phyloP scores from a whole-genome alignment of 2,113 vertebrate species.

The Psittacula cyanocephala region DNA sequence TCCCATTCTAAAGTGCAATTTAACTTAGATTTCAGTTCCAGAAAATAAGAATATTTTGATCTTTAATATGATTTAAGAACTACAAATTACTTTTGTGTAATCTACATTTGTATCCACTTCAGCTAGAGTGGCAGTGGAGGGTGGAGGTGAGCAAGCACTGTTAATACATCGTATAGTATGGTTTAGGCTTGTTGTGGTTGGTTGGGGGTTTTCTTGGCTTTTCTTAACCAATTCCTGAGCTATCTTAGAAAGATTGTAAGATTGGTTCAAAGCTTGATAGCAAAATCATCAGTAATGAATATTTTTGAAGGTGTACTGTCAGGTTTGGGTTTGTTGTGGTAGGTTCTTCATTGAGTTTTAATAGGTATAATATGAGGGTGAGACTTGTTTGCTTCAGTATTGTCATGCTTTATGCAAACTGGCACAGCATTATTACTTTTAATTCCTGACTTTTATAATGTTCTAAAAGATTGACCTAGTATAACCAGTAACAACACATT shows the following conservation, averaged over 20 bases:
- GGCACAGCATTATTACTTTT: neutral
- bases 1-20: neutral
- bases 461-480: constrained; percentile 11
- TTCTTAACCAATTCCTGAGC: neutral
- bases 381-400: neutral
- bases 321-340: neutral
- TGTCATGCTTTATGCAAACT: neutral
- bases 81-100: neutral
- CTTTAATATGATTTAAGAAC: neutral
- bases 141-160: neutral
- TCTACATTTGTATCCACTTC: neutral
- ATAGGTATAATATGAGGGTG: neutral
- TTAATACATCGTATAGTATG: neutral
- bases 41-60: neutral
- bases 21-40: neutral
- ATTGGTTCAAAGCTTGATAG: neutral
- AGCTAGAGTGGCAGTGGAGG: neutral
- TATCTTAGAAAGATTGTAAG: neutral
- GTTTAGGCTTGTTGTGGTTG: neutral
- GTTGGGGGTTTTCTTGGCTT: neutral
- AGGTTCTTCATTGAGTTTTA: neutral
- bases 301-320: neutral
- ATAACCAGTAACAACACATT: neutral
- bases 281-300: neutral
- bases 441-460: neutral